Evolutionary conservation across 2,888 invertebrate genomes (phyloP), one percentile per base, ranked within the genome.

Genomic region (Acronicta psi): DNA sequence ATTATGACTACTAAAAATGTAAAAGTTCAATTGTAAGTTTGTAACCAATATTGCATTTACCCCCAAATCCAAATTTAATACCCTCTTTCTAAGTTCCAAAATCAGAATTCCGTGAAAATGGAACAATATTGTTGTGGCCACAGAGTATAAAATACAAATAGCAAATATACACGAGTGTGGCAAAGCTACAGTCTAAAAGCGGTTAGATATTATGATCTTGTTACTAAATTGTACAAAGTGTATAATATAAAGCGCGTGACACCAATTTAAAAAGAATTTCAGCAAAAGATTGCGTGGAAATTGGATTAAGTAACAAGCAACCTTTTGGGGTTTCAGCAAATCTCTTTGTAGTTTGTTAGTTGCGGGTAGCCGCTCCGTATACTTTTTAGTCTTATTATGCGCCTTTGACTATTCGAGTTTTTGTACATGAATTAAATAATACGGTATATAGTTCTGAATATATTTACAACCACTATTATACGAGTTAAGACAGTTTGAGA

Each of bases 301-400:
- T 86, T 85, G 84, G 83, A 88, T 89, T 86, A 88, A 79, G 81
- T 77, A 81, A 81, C 81, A 76, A 76, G 74, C 70, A 82, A 85
- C 78, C 82, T 86, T 87, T 86, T 83, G 75, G 80, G 85, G 85
- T 84, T 89, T 86, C 86, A 77, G 77, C 69, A 79, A 84, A 86
- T 84, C 83, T 81, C 80, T 80, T 78, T 77, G 77, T 79, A 75
- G 68, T 68, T 67, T 70, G 75, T 75, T 71, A 73, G 73, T 69
- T 62, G 61, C 68, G 60, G 69, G 36, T 36, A 50, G 42, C 55
- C 43, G 58, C 43, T 16, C 43, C 29, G 59, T 52, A 51, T 63
- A 69, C 49, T 59, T 67, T 74, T 62, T 47, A 67, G 18, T 56
- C 36, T 58, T 61, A 49, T 69, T 56, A 51, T 55, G 43, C 45